These are phyloP conservation scores for Diadema setosum DNA, from an alignment of 35 echinoderm and acorn worm genomes.

Conservation along the genomic window DNA sequence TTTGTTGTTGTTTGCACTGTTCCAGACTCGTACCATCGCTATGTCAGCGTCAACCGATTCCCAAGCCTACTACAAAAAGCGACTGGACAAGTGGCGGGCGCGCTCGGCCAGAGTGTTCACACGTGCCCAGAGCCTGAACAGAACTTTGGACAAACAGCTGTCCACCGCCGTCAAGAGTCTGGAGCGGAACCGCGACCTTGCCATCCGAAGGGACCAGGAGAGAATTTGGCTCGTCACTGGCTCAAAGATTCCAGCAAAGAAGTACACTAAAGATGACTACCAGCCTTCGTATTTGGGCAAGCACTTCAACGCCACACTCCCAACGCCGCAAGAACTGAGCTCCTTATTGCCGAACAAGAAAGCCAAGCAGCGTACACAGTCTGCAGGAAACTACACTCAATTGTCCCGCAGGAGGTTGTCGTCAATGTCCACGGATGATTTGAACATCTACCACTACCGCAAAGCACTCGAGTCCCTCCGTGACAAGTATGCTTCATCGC, in stretches of 20 bases:
- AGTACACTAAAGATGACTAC: conserved; percentile 1
- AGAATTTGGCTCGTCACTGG: conserved; percentile 64
- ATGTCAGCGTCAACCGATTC: background rate
- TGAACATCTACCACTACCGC: conserved; percentile 63
- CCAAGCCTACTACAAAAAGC: conserved; percentile 43
- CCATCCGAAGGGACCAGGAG: conserved; percentile 65
- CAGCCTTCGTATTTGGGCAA: conserved; percentile 59
- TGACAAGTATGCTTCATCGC: background rate
- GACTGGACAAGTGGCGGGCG: conserved; percentile 59
- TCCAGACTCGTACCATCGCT: no score
- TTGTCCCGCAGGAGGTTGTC: conserved; percentile 62
- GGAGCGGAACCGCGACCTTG: conserved; percentile 47
- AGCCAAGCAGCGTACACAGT: background rate
- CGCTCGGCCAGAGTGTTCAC: conserved; percentile 59
- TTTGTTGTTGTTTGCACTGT: no score
- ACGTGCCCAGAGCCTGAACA: conserved; percentile 68
- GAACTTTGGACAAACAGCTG: conserved; percentile 60
- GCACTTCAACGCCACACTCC: conserved; percentile 33
- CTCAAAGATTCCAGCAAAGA: conserved; percentile 2
- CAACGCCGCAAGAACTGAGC: conserved; percentile 60
- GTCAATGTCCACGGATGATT: conserved; percentile 36
- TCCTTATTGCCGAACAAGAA: conserved; percentile 71
- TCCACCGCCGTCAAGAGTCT: conserved; percentile 34
- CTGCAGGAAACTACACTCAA: conserved; percentile 20
- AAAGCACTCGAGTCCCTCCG: background rate